Evolutionary conservation across 1,140 invertebrate species (phyloP), one percentile per base, ranked within the genome.

Genomic region (Glossosoma conforme): DNA sequence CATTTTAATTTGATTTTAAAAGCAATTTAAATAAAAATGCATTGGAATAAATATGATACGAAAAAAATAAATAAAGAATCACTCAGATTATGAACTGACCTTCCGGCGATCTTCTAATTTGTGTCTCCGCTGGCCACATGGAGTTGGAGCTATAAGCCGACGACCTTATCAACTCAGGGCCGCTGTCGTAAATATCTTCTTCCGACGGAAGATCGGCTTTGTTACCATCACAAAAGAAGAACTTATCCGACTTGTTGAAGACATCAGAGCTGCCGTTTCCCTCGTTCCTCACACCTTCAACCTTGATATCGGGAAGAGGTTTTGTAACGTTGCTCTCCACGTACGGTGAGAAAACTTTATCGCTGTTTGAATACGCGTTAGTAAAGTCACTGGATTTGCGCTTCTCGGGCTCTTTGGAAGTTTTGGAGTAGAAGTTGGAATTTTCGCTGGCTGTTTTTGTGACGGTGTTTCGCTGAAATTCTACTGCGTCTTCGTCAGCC

Each of bases 401-500:
- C 15, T 49, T 36, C 20, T n/a, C n/a, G 6, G 42, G 28, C 2
- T 41, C 37, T 49, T 49, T 49, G 38, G 46, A 36, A 15, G 46
- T 49, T 41, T 49, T 49, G 24, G 46, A 49, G 13, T 30, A n/a
- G 24, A 47, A 47, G 13, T 17, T 41, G 25, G 30, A 11, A 32
- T 6, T 41, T 2, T 6, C n/a, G 33, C 33, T 10, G 3, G 1
- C 1, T 33, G 45, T 15, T 24, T n/a, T n/a, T 41, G 17, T 28
- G 32, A 15, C 3, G 32, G 13, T 19, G 13, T 25, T 47, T 19
- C 17, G 22, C 10, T 11, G 20, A 11, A 36, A 22, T 62, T 68
- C 32, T 60, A 58, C 49, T 66, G 62, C 41, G 22, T 52, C 45
- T 35, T 75, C 68, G 50, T 86, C 83, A 28, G 84, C 82, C 1